phyloP scores from a whole-genome alignment of 1,140 invertebrate species.

The Drosophila bipectinata region DNA sequence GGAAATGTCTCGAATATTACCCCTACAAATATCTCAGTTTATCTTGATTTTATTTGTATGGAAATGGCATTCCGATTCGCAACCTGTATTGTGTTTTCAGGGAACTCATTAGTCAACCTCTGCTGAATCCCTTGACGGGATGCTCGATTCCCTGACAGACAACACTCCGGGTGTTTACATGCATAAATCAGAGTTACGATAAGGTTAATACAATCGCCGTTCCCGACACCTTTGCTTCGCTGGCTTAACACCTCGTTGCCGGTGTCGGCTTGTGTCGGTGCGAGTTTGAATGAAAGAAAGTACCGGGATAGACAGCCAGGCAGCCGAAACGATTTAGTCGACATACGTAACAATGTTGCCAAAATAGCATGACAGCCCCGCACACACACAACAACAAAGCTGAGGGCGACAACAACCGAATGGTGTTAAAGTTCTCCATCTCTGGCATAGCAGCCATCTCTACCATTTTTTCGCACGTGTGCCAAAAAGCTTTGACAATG shows the following conservation, averaged over 20 bases:
- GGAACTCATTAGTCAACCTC: slow-evolving; percentile 45
- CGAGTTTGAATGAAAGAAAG: slow-evolving; percentile 42
- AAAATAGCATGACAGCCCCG: slow-evolving; percentile 71
- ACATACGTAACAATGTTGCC: slow-evolving; percentile 74
- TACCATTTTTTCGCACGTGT: slow-evolving; percentile 67
- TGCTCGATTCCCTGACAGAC: slow-evolving; percentile 35
- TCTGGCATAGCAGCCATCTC: slow-evolving; percentile 34
- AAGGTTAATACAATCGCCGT: slow-evolving; percentile 69
- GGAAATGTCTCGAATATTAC: not conserved
- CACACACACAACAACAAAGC: slow-evolving; percentile 35
- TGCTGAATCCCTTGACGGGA: slow-evolving; percentile 12
- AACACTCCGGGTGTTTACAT: slow-evolving; percentile 47
- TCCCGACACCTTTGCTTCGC: slow-evolving; percentile 20
- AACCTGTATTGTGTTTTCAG: not conserved
- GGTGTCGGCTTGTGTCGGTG: slow-evolving; percentile 30
- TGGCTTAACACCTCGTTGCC: slow-evolving; percentile 67
- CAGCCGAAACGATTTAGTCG: slow-evolving; percentile 54
- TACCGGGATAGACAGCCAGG: slow-evolving; percentile 31
- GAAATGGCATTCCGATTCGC: slow-evolving; percentile 6
- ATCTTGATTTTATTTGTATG: slow-evolving; percentile 8
- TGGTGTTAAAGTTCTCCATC: slow-evolving; percentile 55
- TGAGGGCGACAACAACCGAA: slow-evolving; percentile 27
- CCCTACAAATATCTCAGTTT: slow-evolving; percentile 4
- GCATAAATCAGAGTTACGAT: slow-evolving; percentile 71
- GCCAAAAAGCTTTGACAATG: slow-evolving; percentile 69